Conservation (phyloP, 2,113 vertebrate genomes). For the Ailuropoda melanoleuca region DNA sequence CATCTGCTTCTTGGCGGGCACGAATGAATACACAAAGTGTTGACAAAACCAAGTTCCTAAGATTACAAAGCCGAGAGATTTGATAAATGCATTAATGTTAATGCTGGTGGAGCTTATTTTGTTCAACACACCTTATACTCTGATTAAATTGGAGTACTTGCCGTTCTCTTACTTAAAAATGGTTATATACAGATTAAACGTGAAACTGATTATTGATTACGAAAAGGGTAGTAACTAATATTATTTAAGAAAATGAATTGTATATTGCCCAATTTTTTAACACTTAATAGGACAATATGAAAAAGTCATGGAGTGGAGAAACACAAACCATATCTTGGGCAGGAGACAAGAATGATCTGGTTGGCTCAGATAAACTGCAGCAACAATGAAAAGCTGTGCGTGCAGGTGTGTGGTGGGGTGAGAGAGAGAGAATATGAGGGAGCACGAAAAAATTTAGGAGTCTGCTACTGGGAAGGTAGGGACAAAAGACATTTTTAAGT, state of each 20-base stretch:
- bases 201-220: background rate
- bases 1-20: background rate
- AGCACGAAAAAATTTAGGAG: background rate
- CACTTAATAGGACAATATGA: background rate
- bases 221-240: background rate
- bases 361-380: background rate
- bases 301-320: background rate
- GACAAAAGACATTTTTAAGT: background rate
- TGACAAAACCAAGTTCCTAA: background rate
- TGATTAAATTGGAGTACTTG: background rate
- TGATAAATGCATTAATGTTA: background rate
- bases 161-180: background rate
- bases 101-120: background rate
- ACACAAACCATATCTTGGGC: background rate
- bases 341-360: background rate
- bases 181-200: background rate
- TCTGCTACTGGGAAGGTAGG: background rate
- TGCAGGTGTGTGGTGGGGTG: background rate
- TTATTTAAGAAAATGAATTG: constrained; percentile 4
- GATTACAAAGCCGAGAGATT: background rate
- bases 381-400: background rate
- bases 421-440: background rate
- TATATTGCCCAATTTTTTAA: background rate
- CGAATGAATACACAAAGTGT: background rate
- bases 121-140: background rate